Evolutionary conservation across 2,888 invertebrate species (phyloP).

Genomic region (Drosophila subquinaria): DNA sequence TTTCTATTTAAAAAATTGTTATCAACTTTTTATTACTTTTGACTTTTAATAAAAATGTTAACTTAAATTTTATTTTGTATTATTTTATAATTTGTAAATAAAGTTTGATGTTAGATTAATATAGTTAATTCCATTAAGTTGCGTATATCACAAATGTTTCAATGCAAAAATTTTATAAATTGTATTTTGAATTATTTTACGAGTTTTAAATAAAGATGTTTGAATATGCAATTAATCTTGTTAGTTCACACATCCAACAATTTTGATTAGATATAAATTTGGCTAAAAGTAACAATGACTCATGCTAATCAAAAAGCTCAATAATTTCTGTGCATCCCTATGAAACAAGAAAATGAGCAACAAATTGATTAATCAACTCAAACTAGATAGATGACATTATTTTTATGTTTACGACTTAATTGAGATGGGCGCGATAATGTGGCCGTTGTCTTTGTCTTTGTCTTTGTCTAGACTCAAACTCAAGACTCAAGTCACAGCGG

Average conservation of each 20-base stretch:
- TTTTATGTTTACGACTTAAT: conserved; percentile 46
- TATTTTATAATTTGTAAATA: too few relatives aligned
- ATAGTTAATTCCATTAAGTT: too few relatives aligned
- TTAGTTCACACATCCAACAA: neutral
- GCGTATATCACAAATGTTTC: too few relatives aligned
- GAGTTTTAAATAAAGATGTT: too few relatives aligned
- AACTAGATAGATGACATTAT: conserved; percentile 25
- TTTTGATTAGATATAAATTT: neutral
- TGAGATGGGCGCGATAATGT: conserved; percentile 29
- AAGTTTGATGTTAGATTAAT: too few relatives aligned
- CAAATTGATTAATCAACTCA: conserved; percentile 27
- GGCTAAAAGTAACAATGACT: conserved; percentile 6
- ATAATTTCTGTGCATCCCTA: neutral
- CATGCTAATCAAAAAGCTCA: neutral
- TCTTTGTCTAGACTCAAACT: conserved; percentile 37
- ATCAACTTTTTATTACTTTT: too few relatives aligned
- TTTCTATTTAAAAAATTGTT: too few relatives aligned
- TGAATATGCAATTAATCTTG: neutral
- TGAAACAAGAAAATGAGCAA: conserved; percentile 1
- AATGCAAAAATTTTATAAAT: too few relatives aligned
- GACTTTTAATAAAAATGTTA: too few relatives aligned
- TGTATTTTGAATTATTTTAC: too few relatives aligned
- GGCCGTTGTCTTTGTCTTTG: conserved; percentile 40
- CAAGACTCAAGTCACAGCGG: conserved; percentile 27
- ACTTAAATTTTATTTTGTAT: too few relatives aligned